Evolutionary conservation across 2,797 vertebrate species (phyloP), one percentile per base, ranked within the genome.

Genomic region (Danio aesculapii): DNA sequence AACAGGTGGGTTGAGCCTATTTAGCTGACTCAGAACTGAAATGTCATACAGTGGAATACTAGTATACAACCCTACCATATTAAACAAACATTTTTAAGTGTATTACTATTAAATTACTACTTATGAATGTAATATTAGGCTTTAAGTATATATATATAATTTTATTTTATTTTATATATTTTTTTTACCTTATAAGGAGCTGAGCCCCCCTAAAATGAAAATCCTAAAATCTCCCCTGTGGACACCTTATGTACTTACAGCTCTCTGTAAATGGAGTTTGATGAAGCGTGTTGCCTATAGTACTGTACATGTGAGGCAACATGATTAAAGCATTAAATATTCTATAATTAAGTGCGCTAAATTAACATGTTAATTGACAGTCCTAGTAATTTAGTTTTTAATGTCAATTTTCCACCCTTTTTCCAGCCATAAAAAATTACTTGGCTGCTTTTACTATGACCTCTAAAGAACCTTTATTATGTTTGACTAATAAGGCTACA

Each of bases 311-410:
- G 68, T 52, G 49, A 55, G 50, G 50, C 3, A 8, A 10, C 50
- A 17, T 70, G 19, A 69, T 69, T 69, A 69, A 50, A 50, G 6
- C 10, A 43, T 41, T 4, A 30, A 4, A 5, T 55, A 11, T 17
- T 70, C 53, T 55, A 41, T 41, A 70, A 70, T 55, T 55, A 55
- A 70, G 16, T 55, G 68, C 10, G 12, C 10, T 70, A 13, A 70
- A 53, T 70, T 8, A 70, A n/a, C 30, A 70, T n/a, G 50, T 12
- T 70, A 70, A 53, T 70, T 0, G 10, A 53, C 16, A n/a, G 9
- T 21, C 10, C 30, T 41, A 41, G 14, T 52, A n/a, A 41, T 70
- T 70, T 41, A 7, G 67, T 70, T 41, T 6, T 41, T 17, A 8
- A 17, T 16, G 14, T 50, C 9, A 10, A 70, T 70, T 41, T 69